Evolutionary conservation across 1,140 invertebrate genomes (phyloP), one percentile per base, ranked within the genome.

Genomic region (Latrodectus geometricus): DNA sequence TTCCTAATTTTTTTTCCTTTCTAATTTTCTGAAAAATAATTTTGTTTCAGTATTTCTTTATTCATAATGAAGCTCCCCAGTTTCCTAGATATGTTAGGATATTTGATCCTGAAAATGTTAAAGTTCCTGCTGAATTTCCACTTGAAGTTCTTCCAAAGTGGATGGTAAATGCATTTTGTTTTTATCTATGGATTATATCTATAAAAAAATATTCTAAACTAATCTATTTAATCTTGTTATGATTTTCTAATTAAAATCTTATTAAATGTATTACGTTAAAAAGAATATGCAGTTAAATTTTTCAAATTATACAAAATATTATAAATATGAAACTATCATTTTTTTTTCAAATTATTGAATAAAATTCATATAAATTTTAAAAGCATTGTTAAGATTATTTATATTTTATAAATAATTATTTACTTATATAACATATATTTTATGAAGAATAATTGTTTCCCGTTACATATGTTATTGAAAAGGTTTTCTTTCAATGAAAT

Each of bases 1-100:
- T 61, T 14, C 17, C 54, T 61, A 14, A 1, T 74, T 52, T 74
- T 74, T 52, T 74, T 50, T 48, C 9, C 15, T 17, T n/a, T 54
- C 17, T 54, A 20, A 21, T 49, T n/a, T 35, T 35, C 11, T 21
- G 35, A 8, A 49, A 48, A 11, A 72, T 87, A 20, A 49, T 68
- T 23, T 69, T n/a, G 23, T 79, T 86, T 9, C 49, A 89, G 89
- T 89, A 87, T 82, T 89, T 81, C 82, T 66, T 80, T 68, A 21
- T 35, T 8, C 61, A 89, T 50, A 82, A 88, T 21, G 48, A 76
- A 65, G 88, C 89, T 74, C 88, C 87, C 17, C 52, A 56, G 48
- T 74, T 85, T 54, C 74, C 49, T 20, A 85, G 77, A 81, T 23
- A 50, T 20, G 52, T 88, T n/a, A 52, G 82, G 61, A 73, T 65